Conservation (phyloP, 2,797 vertebrate genomes). For the Melopsittacus undulatus region DNA sequence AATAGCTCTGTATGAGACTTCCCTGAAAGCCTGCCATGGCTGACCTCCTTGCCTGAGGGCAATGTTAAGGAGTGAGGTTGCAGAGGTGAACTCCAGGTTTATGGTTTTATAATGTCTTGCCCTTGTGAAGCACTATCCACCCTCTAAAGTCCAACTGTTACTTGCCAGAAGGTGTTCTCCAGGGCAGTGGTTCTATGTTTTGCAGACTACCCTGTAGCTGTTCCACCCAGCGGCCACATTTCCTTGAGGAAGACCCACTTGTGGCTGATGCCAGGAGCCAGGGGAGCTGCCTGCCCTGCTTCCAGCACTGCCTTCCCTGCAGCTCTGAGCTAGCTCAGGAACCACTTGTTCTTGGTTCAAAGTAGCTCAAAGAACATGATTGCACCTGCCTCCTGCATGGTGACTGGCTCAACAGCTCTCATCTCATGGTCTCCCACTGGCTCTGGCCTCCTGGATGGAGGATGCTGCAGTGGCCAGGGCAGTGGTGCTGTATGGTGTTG, state of each 20-base stretch:
- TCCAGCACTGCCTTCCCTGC: neutral
- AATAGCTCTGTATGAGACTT: neutral
- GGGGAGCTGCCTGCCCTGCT: neutral
- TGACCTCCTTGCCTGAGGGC: neutral
- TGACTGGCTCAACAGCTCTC: neutral
- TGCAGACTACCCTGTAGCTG: neutral
- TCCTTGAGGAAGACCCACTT: neutral
- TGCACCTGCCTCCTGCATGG: neutral
- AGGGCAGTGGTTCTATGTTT: neutral
- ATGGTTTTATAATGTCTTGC: neutral
- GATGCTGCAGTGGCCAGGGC: neutral
- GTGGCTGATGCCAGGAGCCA: neutral
- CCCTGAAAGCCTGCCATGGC: neutral
- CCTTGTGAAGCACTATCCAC: neutral
- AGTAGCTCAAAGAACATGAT: neutral
- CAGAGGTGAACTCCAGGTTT: neutral
- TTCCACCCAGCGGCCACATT: neutral
- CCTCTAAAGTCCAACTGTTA: neutral
- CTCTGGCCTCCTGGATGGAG: neutral
- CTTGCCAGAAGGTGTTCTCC: neutral
- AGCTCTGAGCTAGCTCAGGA: neutral
- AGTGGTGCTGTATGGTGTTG: neutral
- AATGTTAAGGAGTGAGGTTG: neutral
- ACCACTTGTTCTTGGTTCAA: neutral
- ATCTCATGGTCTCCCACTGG: accelerated